Evolutionary conservation across 2,888 invertebrate species (phyloP).

Genomic region (Clivina fossor): DNA sequence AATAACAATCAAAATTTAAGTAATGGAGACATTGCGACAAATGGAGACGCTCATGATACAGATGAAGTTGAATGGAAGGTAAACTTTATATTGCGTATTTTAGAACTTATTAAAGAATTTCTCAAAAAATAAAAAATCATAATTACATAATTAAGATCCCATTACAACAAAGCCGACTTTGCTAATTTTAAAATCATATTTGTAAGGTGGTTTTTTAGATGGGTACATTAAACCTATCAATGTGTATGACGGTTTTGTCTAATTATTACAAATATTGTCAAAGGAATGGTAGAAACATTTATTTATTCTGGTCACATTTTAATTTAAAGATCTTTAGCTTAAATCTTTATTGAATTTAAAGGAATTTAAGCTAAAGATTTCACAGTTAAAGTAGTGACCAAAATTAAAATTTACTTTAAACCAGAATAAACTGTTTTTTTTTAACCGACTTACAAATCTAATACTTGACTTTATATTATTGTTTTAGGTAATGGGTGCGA

Average conservation of each 20-base stretch:
- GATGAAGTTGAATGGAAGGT: conserved; percentile 55
- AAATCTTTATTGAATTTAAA: too few relatives aligned
- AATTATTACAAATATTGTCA: conserved; percentile 12
- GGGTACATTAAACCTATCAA: conserved; percentile 29
- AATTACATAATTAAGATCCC: conserved; percentile 33
- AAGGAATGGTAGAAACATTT: conserved; percentile 29
- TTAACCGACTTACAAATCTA: background rate
- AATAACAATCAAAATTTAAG: conserved; percentile 46
- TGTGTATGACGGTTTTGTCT: conserved; percentile 29
- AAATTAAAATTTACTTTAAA: too few relatives aligned
- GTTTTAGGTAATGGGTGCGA: conserved; percentile 76
- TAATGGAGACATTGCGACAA: conserved; percentile 55
- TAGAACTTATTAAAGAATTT: too few relatives aligned
- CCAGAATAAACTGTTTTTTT: conserved; percentile 2
- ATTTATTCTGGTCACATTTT: too few relatives aligned
- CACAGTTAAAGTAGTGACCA: too few relatives aligned
- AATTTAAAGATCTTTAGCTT: too few relatives aligned
- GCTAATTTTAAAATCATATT: conserved; percentile 25
- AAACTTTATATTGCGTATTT: too few relatives aligned
- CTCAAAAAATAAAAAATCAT: too few relatives aligned
- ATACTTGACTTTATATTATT: conserved; percentile 16
- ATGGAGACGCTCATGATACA: conserved; percentile 47
- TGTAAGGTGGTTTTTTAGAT: conserved; percentile 36
- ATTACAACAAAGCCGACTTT: conserved; percentile 37
- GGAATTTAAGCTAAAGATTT: too few relatives aligned